Evolutionary conservation across 2,113 vertebrate species (phyloP), one percentile per base, ranked within the genome.

Genomic region (Calonectris borealis): DNA sequence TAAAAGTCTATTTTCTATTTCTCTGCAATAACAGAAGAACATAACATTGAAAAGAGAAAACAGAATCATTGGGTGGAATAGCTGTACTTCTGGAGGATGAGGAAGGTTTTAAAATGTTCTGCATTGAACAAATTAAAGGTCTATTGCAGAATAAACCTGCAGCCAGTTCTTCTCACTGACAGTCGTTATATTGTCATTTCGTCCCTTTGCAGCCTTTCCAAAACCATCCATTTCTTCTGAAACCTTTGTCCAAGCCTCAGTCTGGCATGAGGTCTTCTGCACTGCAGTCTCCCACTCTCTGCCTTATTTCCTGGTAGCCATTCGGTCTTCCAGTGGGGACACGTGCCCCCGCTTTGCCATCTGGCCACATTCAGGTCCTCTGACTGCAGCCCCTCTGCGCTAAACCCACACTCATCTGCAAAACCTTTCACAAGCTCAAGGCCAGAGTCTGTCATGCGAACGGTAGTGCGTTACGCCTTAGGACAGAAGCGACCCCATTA

Each of bases 401-500:
- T 66, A 62, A 80, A 36, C 36, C 78, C 78, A 70, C 75, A n/a
- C 64, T 93, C 42, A 48, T 92, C 88, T 78, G 71, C 81, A 90
- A 81, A 94, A 54, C 82, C 92, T 90, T 85, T 83, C 82, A 62
- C n/a, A 49, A 77, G 93, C 90, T 92, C 75, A 32, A 82, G 77
- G 93, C 66, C 54, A 32, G 84, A 85, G 71, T 26, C 89, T 95
- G 89, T 49, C 93, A 73, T 87, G 79, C 1, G 0, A 87, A 72
- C 10, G 5, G 79, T 12, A 27, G 71, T 2, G 7, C 8, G 44
- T 70, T 90, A 21, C 18, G 96, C 96, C 95, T 90, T 51, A 94
- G 96, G 96, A 94, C 83, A 93, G 79, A 66, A 73, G 90, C 86
- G 96, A 96, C 96, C 96, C 90, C 96, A 81, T 96, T 97, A 93